phyloP scores from a whole-genome alignment of 64 coral and sea anemone species.

The Actinia equina region DNA sequence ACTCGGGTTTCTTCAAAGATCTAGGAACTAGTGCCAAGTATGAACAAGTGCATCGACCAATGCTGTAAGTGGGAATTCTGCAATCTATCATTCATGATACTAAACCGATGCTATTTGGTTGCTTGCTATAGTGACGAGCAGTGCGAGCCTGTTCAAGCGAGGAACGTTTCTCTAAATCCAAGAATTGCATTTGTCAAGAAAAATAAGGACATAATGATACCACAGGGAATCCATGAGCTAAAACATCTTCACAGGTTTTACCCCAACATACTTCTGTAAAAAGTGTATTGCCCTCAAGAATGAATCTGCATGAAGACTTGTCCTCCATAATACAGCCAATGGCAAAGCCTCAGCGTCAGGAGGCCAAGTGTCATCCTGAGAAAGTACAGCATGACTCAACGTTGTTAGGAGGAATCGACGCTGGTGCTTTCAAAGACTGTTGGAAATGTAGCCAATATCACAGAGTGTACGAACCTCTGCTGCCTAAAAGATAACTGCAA shows the following conservation, averaged over 20 bases:
- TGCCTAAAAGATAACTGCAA: conserved; percentile 43
- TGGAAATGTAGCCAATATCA: conserved; percentile 29
- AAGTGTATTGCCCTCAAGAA: not conserved
- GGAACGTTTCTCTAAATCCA: not conserved
- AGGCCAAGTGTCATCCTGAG: conserved; percentile 23
- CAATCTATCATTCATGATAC: conserved; percentile 71
- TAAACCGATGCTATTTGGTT: conserved; percentile 63
- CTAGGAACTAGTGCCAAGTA: conserved; percentile 54
- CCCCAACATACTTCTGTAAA: not conserved
- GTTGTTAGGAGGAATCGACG: conserved; percentile 45
- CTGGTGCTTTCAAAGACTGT: conserved; percentile 40
- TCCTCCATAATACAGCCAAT: not conserved
- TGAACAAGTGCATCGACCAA: conserved; percentile 50
- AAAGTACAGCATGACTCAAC: conserved; percentile 19
- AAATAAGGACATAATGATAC: not conserved
- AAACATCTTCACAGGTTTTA: not conserved
- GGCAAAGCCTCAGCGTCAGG: not conserved
- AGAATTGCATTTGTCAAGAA: conserved; percentile 4
- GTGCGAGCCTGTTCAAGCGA: conserved; percentile 50
- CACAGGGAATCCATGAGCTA: not conserved
- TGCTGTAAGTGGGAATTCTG: conserved; percentile 62
- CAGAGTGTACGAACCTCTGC: conserved; percentile 21
- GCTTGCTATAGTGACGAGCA: conserved; percentile 51
- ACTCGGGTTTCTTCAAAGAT: conserved; percentile 74
- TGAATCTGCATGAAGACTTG: not conserved